Evolutionary conservation across 2,888 invertebrate species (phyloP), one percentile per base, ranked within the genome.

Genomic region (Diogma glabrata): DNA sequence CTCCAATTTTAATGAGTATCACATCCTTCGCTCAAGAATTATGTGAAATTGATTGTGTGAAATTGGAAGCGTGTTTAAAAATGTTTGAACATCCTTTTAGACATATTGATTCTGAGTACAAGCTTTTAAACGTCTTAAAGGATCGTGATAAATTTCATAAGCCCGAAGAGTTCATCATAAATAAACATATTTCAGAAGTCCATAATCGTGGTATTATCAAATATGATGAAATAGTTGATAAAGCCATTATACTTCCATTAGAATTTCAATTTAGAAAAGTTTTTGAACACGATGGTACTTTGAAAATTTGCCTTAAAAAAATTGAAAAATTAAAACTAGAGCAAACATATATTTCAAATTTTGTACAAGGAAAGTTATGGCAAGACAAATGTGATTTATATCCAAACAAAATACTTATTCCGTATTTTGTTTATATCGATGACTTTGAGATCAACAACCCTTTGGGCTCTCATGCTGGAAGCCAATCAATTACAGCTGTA

Each of bases 351-450:
- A 9, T 47, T 16, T 8, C 24, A 47, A 51, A 51, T 51, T 47
- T 51, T 38, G 40, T 47, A 33, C 51, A 51, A 26, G 51, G 48
- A 3, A 40, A n/a, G n/a, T n/a, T n/a, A n/a, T n/a, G n/a, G n/a
- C n/a, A n/a, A n/a, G n/a, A n/a, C n/a, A n/a, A 51, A 22, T 38
- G 22, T 40, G n/a, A 22, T 9, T n/a, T 36, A 22, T 51, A 40
- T 48, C 14, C 24, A 23, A 43, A 40, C 28, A n/a, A n/a, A n/a
- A n/a, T n/a, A n/a, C n/a, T n/a, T n/a, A n/a, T n/a, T n/a, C n/a
- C n/a, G n/a, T n/a, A n/a, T n/a, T n/a, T n/a, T n/a, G n/a, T n/a
- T n/a, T n/a, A n/a, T n/a, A n/a, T n/a, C n/a, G n/a, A n/a, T n/a
- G n/a, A n/a, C n/a, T n/a, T n/a, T n/a, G n/a, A n/a, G n/a, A n/a